Evolutionary conservation across 2,113 vertebrate species (phyloP).

Genomic region (Calidris pygmaea): DNA sequence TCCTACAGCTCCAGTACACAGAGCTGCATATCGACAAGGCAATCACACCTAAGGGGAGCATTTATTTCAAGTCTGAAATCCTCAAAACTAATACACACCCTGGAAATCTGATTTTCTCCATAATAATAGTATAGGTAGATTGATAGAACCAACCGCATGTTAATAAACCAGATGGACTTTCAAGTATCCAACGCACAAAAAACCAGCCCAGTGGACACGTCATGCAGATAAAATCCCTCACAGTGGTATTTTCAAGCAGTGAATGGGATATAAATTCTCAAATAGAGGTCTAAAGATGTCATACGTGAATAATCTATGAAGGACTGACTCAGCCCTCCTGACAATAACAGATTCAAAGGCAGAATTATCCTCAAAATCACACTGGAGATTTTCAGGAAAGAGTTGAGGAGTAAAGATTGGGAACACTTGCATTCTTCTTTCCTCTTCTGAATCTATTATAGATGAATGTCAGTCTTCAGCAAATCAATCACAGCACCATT

Average conservation of each 20-base stretch:
- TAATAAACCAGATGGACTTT: constrained; percentile 21
- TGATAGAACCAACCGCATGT: neutral
- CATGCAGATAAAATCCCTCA: neutral
- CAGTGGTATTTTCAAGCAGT: neutral
- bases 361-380: constrained; percentile 46
- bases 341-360: constrained; percentile 29
- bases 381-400: neutral
- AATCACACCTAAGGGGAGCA: neutral
- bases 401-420: neutral
- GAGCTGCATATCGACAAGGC: neutral
- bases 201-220: neutral
- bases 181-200: neutral
- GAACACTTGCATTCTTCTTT: constrained; percentile 30
- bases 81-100: neutral
- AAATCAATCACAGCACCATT: constrained; percentile 52
- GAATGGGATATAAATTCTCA: constrained; percentile 27
- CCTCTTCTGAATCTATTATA: constrained; percentile 46
- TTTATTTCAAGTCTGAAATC: neutral
- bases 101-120: neutral
- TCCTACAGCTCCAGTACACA: neutral
- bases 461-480: constrained; percentile 48
- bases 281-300: constrained; percentile 36
- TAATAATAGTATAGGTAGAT: neutral
- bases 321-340: constrained; percentile 1
- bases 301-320: constrained; percentile 46